Conservation (phyloP, 2,888 invertebrate species). For the Noctuana brunneofusca region DNA sequence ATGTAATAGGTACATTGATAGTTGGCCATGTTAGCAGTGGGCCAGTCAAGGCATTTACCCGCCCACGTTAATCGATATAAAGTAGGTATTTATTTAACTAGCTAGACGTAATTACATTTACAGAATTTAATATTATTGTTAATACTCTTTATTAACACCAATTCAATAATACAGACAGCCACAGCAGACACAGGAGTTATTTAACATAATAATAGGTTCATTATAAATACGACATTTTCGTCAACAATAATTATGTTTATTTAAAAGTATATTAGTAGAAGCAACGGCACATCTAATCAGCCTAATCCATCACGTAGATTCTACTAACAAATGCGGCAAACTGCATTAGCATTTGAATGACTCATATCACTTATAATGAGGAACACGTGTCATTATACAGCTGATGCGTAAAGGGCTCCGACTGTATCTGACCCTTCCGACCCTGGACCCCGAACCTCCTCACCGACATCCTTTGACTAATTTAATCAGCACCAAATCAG, state of each 20-base stretch:
- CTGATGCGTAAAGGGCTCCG: conserved; percentile 51
- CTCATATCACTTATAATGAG: conserved; percentile 53
- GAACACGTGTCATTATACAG: conserved; percentile 54
- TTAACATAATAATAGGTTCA: too few species aligned
- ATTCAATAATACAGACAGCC: too few species aligned
- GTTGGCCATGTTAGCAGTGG: background rate
- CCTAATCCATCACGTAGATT: background rate
- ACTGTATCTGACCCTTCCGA: conserved; percentile 25
- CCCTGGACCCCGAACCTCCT: conserved; percentile 50
- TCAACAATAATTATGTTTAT: background rate
- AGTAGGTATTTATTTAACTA: background rate
- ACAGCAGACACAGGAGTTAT: too few species aligned
- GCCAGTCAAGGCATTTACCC: conserved; percentile 1
- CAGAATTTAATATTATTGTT: too few species aligned
- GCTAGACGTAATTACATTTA: background rate
- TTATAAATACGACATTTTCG: too few species aligned
- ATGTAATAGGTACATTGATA: too few species aligned
- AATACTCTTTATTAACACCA: too few species aligned
- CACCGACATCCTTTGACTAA: conserved; percentile 63
- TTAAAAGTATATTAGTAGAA: background rate
- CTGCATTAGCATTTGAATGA: conserved; percentile 40
- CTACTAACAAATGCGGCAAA: conserved; percentile 6
- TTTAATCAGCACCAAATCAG: conserved; percentile 58
- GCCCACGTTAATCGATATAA: conserved; percentile 6
- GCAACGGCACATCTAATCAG: background rate